phyloP scores from a whole-genome alignment of 2,797 vertebrate genomes.

The Characodon lateralis region DNA sequence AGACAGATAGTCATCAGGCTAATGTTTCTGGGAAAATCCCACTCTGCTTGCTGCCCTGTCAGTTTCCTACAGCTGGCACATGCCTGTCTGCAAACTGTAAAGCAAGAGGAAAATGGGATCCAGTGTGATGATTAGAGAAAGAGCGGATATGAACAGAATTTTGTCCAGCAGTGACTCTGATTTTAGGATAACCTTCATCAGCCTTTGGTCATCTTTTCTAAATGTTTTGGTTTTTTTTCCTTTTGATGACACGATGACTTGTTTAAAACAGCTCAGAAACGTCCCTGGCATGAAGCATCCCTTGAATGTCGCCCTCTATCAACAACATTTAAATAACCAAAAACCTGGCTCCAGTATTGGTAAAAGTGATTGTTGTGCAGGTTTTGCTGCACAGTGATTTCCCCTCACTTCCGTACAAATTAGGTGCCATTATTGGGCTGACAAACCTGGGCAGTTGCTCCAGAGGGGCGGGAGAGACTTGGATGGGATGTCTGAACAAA shows the following conservation, averaged over 20 bases:
- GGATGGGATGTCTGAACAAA: constrained; percentile 69
- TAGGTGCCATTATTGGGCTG: constrained; percentile 62
- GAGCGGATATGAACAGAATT: constrained; percentile 45
- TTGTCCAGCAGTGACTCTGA: constrained; percentile 20
- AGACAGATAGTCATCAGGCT: constrained; percentile 76
- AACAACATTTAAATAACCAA: constrained; percentile 52
- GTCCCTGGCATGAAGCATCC: constrained; percentile 45
- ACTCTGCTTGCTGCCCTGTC: constrained; percentile 54
- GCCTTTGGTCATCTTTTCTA: constrained; percentile 35
- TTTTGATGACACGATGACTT: background rate
- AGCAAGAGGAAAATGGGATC: constrained; percentile 50
- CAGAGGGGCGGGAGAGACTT: constrained; percentile 52
- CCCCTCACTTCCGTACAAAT: constrained; percentile 67
- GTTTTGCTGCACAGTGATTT: constrained; percentile 48
- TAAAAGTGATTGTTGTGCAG: constrained; percentile 25
- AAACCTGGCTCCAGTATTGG: constrained; percentile 28
- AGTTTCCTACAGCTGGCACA: constrained; percentile 59
- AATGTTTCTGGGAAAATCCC: constrained; percentile 78
- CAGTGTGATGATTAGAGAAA: constrained; percentile 37
- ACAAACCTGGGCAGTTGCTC: constrained; percentile 41
- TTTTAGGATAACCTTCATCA: constrained; percentile 28
- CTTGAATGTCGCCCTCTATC: constrained; percentile 47
- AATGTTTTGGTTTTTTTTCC: constrained; percentile 15
- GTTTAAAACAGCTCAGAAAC: constrained; percentile 43
- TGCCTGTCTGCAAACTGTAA: constrained; percentile 46